phyloP scores from a whole-genome alignment of 2,113 vertebrate species.

The Falco punctatus region DNA sequence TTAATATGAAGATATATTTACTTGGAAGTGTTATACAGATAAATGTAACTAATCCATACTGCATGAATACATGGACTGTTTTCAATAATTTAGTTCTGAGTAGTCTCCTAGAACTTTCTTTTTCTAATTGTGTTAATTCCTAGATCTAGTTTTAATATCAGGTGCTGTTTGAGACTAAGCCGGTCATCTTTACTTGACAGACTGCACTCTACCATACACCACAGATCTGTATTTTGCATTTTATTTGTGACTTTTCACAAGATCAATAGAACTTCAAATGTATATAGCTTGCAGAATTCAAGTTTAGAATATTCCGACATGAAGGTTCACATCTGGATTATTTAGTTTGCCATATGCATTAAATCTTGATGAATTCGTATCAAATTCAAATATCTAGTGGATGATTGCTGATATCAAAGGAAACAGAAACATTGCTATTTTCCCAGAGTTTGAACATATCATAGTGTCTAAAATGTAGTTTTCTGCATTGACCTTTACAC shows the following conservation, averaged over 20 bases:
- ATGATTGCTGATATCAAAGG: neutral
- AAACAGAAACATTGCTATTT: neutral
- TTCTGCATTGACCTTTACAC: neutral
- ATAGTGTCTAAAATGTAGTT: neutral
- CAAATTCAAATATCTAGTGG: neutral
- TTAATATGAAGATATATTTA: neutral
- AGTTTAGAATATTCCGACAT: neutral
- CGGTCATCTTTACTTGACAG: neutral
- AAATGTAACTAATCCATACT: neutral
- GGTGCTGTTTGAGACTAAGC: neutral
- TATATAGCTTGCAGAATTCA: neutral
- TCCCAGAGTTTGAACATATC: neutral
- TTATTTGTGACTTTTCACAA: neutral
- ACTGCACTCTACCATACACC: neutral
- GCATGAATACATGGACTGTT: neutral
- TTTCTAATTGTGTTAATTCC: neutral
- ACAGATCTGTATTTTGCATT: neutral
- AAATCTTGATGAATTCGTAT: neutral
- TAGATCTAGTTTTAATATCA: neutral
- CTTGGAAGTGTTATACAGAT: neutral
- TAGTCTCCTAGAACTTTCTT: neutral
- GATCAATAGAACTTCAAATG: neutral
- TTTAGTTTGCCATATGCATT: neutral
- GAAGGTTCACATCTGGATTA: neutral
- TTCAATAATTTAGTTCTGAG: neutral